Evolutionary conservation across 2,113 vertebrate genomes (phyloP).

Genomic region (Rafetus swinhoei): DNA sequence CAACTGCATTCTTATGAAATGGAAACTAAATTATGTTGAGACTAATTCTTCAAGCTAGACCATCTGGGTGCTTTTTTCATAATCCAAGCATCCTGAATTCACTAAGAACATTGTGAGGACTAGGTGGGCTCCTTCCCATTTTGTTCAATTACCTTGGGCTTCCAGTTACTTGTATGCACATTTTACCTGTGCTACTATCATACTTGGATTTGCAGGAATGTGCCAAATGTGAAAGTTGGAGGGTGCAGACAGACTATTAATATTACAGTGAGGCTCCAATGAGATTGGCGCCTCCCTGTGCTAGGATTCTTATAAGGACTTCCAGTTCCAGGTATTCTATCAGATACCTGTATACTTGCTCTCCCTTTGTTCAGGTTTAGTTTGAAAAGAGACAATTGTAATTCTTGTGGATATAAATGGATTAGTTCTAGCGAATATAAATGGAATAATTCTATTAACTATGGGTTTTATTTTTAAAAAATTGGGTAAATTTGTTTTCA

Average conservation of each 20-base stretch:
- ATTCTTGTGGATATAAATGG: background rate
- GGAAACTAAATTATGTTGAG: background rate
- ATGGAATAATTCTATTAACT: background rate
- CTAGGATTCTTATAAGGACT: background rate
- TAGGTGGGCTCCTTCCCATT: background rate
- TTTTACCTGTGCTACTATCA: rapidly evolving
- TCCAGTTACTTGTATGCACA: background rate
- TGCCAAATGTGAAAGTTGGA: background rate
- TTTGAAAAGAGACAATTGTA: background rate
- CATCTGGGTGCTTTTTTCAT: background rate
- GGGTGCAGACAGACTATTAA: background rate
- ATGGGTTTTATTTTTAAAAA: background rate
- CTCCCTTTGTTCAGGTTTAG: background rate
- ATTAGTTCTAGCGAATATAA: background rate
- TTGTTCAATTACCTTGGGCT: background rate
- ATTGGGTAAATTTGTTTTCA: background rate
- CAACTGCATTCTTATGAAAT: background rate
- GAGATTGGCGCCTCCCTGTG: background rate
- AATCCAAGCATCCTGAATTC: background rate
- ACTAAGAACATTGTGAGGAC: background rate
- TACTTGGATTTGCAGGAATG: background rate
- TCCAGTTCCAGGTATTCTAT: background rate
- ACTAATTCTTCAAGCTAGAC: background rate
- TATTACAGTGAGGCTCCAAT: background rate
- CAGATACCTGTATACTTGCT: background rate